Evolutionary conservation across 2,113 vertebrate species (phyloP).

Genomic region (Manacus vitellinus): DNA sequence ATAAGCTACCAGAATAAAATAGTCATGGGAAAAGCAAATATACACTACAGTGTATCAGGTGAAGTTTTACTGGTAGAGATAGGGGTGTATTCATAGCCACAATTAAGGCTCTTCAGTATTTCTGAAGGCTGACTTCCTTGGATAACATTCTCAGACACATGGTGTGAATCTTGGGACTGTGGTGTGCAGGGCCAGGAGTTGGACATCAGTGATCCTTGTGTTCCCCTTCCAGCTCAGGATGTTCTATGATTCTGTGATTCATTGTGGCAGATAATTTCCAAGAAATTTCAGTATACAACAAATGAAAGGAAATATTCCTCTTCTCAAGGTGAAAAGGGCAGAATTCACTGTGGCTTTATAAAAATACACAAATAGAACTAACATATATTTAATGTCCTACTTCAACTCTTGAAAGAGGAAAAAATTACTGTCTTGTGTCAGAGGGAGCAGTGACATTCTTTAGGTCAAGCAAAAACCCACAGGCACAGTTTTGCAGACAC

Average conservation of each 20-base stretch:
- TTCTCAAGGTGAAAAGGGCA: not conserved
- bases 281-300: not conserved
- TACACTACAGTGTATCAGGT: not conserved
- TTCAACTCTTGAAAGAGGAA: not conserved
- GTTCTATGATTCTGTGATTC: not conserved
- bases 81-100: not conserved
- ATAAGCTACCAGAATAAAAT: not conserved
- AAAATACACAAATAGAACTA: not conserved
- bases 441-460: not conserved
- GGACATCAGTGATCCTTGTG: not conserved
- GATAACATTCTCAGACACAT: not conserved
- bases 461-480: not conserved
- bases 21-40: not conserved
- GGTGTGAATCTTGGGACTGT: not conserved
- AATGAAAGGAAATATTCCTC: not conserved
- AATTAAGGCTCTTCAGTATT: not conserved
- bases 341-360: not conserved
- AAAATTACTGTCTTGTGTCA: not conserved
- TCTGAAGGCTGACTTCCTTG: not conserved
- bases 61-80: not conserved
- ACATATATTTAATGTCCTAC: not conserved
- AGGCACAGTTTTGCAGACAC: not conserved
- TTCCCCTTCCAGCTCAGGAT: not conserved
- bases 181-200: not conserved
- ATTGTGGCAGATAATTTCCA: not conserved